Evolutionary conservation across 2,888 invertebrate genomes (phyloP).

Genomic region (Antheraea yamamai): DNA sequence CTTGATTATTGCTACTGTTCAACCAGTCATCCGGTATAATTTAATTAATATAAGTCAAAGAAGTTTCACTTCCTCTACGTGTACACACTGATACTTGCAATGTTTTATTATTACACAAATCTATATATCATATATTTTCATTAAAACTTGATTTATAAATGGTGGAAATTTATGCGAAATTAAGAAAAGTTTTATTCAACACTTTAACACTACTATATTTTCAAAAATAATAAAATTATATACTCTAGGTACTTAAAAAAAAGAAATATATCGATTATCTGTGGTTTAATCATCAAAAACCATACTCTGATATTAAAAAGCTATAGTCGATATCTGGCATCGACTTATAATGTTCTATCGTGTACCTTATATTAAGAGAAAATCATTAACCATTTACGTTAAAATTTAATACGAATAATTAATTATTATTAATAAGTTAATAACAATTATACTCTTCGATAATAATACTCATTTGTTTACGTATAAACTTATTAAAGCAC

Average conservation of each 20-base stretch:
- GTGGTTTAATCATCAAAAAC: neutral
- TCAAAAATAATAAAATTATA: neutral
- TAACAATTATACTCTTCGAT: slow-evolving; percentile 6
- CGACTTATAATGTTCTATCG: neutral
- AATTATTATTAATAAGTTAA: slow-evolving; percentile 2
- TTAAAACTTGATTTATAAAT: neutral
- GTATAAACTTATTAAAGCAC: slow-evolving; percentile 3
- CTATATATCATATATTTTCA: neutral
- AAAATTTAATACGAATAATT: neutral
- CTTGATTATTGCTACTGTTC: no score
- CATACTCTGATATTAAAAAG: no score
- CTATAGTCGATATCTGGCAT: no score
- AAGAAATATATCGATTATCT: neutral
- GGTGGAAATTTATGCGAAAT: neutral
- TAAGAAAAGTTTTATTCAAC: neutral
- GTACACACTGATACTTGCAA: no score
- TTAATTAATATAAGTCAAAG: no score
- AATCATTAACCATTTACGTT: neutral
- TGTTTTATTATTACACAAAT: neutral
- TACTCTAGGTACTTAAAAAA: neutral
- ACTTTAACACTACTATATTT: neutral
- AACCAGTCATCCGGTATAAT: no score
- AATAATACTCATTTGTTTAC: slow-evolving; percentile 2
- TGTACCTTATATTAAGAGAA: neutral
- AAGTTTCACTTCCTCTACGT: no score